phyloP scores from a whole-genome alignment of 2,888 invertebrate species.

The Caenorhabditis sinica region DNA sequence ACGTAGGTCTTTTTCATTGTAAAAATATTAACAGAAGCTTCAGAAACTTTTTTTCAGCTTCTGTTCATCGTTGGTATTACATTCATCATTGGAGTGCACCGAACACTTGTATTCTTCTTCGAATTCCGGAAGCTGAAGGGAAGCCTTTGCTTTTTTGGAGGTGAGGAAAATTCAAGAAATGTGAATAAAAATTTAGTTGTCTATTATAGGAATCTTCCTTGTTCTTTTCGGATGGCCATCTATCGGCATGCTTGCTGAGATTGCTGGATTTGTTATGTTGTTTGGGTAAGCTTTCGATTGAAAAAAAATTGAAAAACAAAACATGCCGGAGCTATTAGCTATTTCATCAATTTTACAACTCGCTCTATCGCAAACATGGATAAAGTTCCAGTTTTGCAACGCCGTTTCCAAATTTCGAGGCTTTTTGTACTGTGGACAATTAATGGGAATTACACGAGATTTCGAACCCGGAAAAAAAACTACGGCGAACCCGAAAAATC shows the following conservation, averaged over 20 bases:
- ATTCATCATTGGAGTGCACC: conserved; percentile 95
- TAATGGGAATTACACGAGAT: too few relatives aligned
- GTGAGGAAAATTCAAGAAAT: conserved; percentile 31
- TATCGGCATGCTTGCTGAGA: conserved; percentile 96
- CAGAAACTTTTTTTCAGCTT: conserved; percentile 88
- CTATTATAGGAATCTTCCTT: conserved; percentile 94
- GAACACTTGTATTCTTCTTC: conserved; percentile 98
- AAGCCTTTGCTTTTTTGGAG: conserved; percentile 80
- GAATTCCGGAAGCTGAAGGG: conserved; percentile 96
- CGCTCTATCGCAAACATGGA: too few relatives aligned
- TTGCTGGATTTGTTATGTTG: conserved; percentile 92
- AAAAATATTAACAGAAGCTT: background rate
- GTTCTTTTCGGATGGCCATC: conserved; percentile 97
- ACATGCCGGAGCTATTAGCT: too few relatives aligned
- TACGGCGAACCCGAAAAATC: too few relatives aligned
- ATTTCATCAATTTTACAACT: too few relatives aligned
- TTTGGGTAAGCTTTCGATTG: conserved; percentile 86
- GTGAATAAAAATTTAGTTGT: conserved; percentile 87
- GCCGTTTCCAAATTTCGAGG: too few relatives aligned
- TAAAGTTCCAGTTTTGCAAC: too few relatives aligned
- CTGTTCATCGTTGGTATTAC: conserved; percentile 95
- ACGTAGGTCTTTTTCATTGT: conserved; percentile 88
- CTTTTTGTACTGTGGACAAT: too few relatives aligned
- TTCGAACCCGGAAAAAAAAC: too few relatives aligned
- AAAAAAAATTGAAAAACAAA: too few relatives aligned